Evolutionary conservation across 2,113 vertebrate species (phyloP).

Genomic region (Gadus macrocephalus): DNA sequence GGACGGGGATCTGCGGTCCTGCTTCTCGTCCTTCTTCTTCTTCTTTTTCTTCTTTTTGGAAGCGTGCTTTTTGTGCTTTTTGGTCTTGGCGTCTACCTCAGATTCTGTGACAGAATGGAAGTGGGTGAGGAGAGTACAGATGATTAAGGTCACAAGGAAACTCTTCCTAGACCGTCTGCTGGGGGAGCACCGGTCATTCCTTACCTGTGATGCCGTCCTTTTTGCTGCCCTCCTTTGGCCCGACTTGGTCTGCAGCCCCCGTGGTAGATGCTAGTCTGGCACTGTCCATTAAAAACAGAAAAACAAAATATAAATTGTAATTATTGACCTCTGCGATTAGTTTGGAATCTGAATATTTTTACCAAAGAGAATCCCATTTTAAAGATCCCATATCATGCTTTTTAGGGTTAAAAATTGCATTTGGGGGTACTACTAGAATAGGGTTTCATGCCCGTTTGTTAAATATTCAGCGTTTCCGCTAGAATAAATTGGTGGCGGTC

Average conservation of each 20-base stretch:
- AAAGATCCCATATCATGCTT: too few species aligned
- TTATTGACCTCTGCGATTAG: too few species aligned
- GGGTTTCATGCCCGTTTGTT: too few species aligned
- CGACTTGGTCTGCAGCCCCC: constrained; percentile 43
- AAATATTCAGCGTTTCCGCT: too few species aligned
- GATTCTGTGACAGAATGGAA: constrained; percentile 17
- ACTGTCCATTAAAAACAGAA: constrained; percentile 30
- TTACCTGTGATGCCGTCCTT: constrained; percentile 59
- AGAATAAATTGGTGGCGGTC: too few species aligned
- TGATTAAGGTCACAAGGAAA: neutral
- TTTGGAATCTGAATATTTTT: too few species aligned
- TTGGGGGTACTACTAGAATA: too few species aligned
- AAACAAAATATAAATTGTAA: too few species aligned
- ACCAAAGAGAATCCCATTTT: too few species aligned
- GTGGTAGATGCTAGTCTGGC: constrained; percentile 54
- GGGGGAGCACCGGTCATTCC: neutral
- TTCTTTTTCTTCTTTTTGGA: constrained; percentile 77
- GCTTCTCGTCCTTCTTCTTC: constrained; percentile 70
- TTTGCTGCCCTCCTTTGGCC: constrained; percentile 57
- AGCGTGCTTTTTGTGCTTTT: constrained; percentile 71
- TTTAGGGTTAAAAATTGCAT: too few species aligned
- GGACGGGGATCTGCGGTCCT: constrained; percentile 73
- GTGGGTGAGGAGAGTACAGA: neutral
- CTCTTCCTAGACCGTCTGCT: too few species aligned
- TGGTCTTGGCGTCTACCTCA: constrained; percentile 66